phyloP scores from a whole-genome alignment of 2,113 vertebrate genomes.

The Anarhynchus alexandrinus region DNA sequence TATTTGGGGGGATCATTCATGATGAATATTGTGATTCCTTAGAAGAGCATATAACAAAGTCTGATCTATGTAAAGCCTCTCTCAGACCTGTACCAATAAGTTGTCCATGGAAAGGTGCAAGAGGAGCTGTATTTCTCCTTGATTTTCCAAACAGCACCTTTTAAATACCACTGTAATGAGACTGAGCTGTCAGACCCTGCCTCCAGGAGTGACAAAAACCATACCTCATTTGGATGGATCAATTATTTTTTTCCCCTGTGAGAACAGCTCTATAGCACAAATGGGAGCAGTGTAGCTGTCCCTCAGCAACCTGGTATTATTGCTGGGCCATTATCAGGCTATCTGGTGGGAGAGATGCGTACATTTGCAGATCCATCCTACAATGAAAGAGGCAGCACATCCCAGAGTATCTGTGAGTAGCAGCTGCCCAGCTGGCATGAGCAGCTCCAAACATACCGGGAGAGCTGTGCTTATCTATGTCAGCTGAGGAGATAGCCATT shows the following conservation, averaged over 20 bases:
- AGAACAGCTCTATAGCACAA: background rate
- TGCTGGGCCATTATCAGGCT: rapidly evolving
- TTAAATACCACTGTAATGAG: background rate
- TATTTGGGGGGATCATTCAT: background rate
- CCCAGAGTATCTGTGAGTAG: background rate
- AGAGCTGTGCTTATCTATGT: background rate
- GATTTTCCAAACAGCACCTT: background rate
- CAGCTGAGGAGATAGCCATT: background rate
- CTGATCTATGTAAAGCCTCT: background rate
- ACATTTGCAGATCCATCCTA: background rate
- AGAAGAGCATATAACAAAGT: background rate
- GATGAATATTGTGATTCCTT: background rate
- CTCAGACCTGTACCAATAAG: background rate
- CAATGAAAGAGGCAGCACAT: background rate
- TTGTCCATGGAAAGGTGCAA: background rate
- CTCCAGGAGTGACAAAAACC: background rate
- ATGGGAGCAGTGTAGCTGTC: background rate
- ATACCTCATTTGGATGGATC: background rate
- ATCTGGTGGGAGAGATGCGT: background rate
- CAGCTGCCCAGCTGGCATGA: background rate
- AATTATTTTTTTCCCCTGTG: background rate
- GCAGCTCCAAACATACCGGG: background rate
- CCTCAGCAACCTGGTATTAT: background rate
- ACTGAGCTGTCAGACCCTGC: background rate
- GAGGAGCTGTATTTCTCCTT: background rate